A percentile compares a stretch with the other conserved stretches of the same genome.
Conservation (phyloP, 2,113 vertebrate genomes). For the Phodopus roborovskii region DNA sequence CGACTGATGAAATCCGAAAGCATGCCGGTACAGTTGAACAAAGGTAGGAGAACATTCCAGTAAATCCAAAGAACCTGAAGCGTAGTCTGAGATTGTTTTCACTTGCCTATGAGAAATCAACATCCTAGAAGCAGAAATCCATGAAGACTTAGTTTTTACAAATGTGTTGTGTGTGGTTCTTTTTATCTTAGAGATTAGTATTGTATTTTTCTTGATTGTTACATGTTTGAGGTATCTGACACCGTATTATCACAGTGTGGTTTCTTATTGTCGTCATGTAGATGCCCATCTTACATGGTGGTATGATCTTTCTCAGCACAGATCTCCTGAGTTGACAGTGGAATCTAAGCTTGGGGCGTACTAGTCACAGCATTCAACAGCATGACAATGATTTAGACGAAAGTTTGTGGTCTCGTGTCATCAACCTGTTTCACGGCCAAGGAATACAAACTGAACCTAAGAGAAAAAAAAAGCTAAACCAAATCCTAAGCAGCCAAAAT, state of each 20-base stretch:
- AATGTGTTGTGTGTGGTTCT: neutral
- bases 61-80: fast-evolving
- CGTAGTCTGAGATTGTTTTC: neutral
- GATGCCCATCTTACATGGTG: neutral
- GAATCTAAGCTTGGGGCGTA: neutral
- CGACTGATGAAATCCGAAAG: constrained; percentile 97
- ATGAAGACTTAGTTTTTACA: neutral
- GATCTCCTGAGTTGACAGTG: neutral
- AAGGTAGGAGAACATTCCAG: constrained; percentile 88
- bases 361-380: fast-evolving
- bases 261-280: neutral
- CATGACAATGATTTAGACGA: fast-evolving
- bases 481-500: neutral
- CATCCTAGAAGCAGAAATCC: neutral
- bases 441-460: too few relatives aligned
- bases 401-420: neutral
- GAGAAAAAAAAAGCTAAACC: neutral
- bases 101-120: neutral
- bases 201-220: neutral
- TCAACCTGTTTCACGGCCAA: neutral
- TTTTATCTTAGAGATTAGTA: neutral
- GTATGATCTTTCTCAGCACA: neutral
- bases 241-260: neutral
- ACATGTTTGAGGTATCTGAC: neutral
- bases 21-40: constrained; percentile 96